Evolutionary conservation across 2,113 vertebrate genomes (phyloP).

Genomic region (Chaetodon auriga): DNA sequence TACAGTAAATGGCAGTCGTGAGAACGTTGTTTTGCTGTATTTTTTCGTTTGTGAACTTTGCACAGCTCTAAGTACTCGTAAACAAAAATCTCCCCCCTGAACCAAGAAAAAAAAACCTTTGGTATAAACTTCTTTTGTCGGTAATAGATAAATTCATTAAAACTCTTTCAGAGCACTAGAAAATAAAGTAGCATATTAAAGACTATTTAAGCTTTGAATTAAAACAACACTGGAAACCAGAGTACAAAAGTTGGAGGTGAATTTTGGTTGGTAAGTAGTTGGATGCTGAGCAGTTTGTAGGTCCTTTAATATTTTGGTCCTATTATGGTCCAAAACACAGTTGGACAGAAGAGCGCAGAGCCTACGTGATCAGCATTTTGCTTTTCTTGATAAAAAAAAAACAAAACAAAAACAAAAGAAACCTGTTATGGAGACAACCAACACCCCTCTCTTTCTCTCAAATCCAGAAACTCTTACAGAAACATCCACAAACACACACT

Average conservation of each 20-base stretch:
- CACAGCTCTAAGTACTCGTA: slow-evolving; percentile 41
- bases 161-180: slow-evolving; percentile 61
- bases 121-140: slow-evolving; percentile 41
- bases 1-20: slow-evolving; percentile 51
- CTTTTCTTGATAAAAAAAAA: slow-evolving; percentile 50
- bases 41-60: slow-evolving; percentile 4
- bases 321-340: slow-evolving; percentile 52
- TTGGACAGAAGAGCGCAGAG: slow-evolving; percentile 62
- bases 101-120: slow-evolving; percentile 20
- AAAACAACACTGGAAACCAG: slow-evolving; percentile 62
- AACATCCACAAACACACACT: slow-evolving; percentile 61
- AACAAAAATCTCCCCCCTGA: slow-evolving; percentile 47
- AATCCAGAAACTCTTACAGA: slow-evolving; percentile 58
- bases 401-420: slow-evolving; percentile 25
- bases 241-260: slow-evolving; percentile 74
- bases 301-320: slow-evolving; percentile 59
- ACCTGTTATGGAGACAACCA: slow-evolving; percentile 54
- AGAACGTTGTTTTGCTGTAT: background rate
- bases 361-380: slow-evolving; percentile 63
- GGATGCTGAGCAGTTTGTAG: slow-evolving; percentile 54
- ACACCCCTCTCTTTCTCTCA: slow-evolving; percentile 43
- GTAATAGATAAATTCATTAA: slow-evolving; percentile 52
- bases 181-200: slow-evolving; percentile 67
- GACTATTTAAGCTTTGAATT: slow-evolving; percentile 72
- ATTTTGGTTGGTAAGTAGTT: slow-evolving; percentile 56